These are phyloP conservation scores for Drosophila ezoana DNA, from an alignment of 2,888 invertebrate species.

Conservation along the genomic window DNA sequence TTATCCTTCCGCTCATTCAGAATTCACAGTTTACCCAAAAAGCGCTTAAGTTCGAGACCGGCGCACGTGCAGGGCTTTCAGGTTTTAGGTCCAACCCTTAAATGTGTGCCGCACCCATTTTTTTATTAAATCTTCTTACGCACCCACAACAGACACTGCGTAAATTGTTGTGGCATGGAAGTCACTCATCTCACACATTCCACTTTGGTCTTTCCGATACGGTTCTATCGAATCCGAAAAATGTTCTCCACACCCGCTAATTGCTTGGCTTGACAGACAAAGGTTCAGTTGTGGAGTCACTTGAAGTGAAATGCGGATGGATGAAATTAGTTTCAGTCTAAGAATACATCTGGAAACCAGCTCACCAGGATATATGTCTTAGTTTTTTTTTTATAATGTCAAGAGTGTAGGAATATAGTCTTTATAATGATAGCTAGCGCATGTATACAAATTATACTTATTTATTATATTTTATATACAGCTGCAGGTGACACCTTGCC, in stretches of 20 bases:
- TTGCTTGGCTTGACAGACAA: constrained; percentile 59
- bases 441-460: not conserved
- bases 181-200: constrained; percentile 20
- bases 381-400: not conserved
- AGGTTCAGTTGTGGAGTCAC: constrained; percentile 33
- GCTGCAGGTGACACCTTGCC: not conserved
- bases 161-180: constrained; percentile 16
- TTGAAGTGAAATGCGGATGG: constrained; percentile 29
- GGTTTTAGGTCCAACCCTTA: constrained; percentile 21
- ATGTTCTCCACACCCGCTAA: constrained; percentile 29
- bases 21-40: constrained; percentile 37
- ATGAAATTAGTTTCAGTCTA: constrained; percentile 8
- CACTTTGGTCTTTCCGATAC: constrained; percentile 29
- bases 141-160: not conserved
- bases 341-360: constrained; percentile 8
- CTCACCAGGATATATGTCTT: not conserved
- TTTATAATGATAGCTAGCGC: not conserved
- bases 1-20: constrained; percentile 20
- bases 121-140: not conserved
- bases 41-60: constrained; percentile 30
- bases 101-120: not conserved
- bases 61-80: constrained; percentile 49
- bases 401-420: not conserved
- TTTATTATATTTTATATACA: constrained; percentile 6
- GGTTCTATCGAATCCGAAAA: constrained; percentile 11